Evolutionary conservation across 2,113 vertebrate species (phyloP), one percentile per base, ranked within the genome.

Genomic region (Pseudorhombus dupliciocellatus): DNA sequence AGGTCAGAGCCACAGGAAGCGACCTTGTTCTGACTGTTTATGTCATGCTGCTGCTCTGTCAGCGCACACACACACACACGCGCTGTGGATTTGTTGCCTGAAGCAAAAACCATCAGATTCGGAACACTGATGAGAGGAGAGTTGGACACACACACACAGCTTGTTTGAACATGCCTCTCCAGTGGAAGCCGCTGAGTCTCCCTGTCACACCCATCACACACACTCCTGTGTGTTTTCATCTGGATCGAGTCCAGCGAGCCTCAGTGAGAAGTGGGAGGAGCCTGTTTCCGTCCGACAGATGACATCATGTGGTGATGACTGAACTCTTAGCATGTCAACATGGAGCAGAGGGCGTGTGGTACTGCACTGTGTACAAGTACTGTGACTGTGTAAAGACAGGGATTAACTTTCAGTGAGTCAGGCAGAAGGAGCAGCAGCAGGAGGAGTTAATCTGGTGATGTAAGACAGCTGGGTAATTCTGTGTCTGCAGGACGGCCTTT

Each of bases 361-460:
- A n/a, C n/a, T n/a, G n/a, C n/a, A n/a, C n/a, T n/a, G n/a, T n/a
- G n/a, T n/a, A n/a, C n/a, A n/a, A n/a, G n/a, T n/a, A n/a, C n/a
- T n/a, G n/a, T n/a, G n/a, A n/a, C n/a, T n/a, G n/a, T n/a, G n/a
- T n/a, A n/a, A 37, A 30, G 56, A 51, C 31, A 51, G 24, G 26
- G 37, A 54, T 25, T 15, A 2, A 0, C 46, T 48, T 50, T 62
- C 21, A 2, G 5, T 22, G 24, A 42, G 56, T 66, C 54, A 50
- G 64, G 60, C 54, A 52, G 57, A 31, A 40, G 30, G 9, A 34
- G 51, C 42, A 73, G 51, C 42, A 73, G 62, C 40, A 72, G 66
- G 52, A 63, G 57, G 52, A 50, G 40, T 60, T 73, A 79, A 83
- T 85, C 68, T 63, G 69, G 56, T 84, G 79, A 80, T 28, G 55